Base-by-base conservation (phyloP, 2,888 invertebrate genomes). In the Leucozona laternaria region DNA sequence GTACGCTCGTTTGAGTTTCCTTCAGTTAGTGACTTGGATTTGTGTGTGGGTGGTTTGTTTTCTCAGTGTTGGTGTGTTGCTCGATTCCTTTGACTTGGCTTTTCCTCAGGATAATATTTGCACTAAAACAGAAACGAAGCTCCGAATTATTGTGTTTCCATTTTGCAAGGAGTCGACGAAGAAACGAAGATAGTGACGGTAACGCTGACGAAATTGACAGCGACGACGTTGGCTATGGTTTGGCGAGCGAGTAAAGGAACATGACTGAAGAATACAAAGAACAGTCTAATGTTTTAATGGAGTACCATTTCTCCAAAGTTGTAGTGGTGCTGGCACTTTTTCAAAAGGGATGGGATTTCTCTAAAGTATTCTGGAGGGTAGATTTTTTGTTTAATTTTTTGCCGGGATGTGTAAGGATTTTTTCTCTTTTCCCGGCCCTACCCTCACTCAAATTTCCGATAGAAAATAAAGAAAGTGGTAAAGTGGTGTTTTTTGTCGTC, bases 401-500 rank as follows among this genome's bases (percentile, higher is more conserved):
- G 72, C 45, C 43, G 48, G 40, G 22, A 55, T 80, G 70, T 76
- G 37, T 55, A 70, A 68, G 73, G 73, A 79, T 68, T 78, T 75
- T 73, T 71, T 64, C 20, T 53, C 58, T 58, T 79, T 64, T 73
- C 70, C 75, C 70, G 48, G 25, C 7, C 45, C 57, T 57, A 31
- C 48, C 58, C 76, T 25, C 64, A 25, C 37, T 22, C 2, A 22
- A 28, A 53, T 37, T 43, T n/a, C 70, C 45, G 25, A 60, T 73
- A 68, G 45, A 48, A 70, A 86, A 83, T 76, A 83, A 82, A 83
- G 87, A 83, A 87, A 87, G 83, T 83, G 75, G 71, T 77, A 40
- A n/a, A 53, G 53, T 53, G 25, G 53, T 53, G 53, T 53, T 72
- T 78, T 60, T 81, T 76, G 31, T 48, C 45, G 43, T 22, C 58